phyloP scores from a whole-genome alignment of 2,888 invertebrate species.

The Phania funesta region DNA sequence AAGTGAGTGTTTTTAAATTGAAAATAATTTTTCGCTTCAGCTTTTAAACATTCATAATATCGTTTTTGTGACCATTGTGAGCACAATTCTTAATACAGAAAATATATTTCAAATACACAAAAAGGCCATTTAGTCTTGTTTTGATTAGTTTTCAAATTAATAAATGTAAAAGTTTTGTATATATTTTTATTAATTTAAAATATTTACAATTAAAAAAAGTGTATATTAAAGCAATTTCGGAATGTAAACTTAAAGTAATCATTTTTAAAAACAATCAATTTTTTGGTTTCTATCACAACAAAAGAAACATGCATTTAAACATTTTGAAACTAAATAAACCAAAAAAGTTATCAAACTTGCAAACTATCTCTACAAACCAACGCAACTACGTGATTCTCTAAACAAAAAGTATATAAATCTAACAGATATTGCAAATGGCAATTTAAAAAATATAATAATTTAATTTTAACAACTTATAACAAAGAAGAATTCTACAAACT shows the following conservation, averaged over 20 bases:
- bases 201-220: slow-evolving; percentile 31
- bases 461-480: slow-evolving; percentile 30
- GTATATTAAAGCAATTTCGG: slow-evolving; percentile 54
- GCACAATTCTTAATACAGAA: too few relatives aligned
- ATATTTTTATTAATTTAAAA: not conserved
- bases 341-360: not conserved
- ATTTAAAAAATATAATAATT: slow-evolving; percentile 14
- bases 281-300: not conserved
- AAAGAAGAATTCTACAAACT: slow-evolving; percentile 30
- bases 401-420: not conserved
- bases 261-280: not conserved
- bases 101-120: not conserved
- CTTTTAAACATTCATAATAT: too few relatives aligned
- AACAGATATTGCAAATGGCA: not conserved
- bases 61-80: too few relatives aligned
- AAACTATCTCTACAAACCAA: slow-evolving; percentile 16
- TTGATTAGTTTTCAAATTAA: not conserved
- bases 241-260: slow-evolving; percentile 51
- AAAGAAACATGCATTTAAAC: slow-evolving; percentile 35
- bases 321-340: not conserved
- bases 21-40: too few relatives aligned
- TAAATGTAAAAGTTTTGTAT: not conserved
- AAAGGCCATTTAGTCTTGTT: not conserved
- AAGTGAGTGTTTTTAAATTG: too few relatives aligned
- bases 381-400: slow-evolving; percentile 6